Evolutionary conservation across 2,797 vertebrate genomes (phyloP), one percentile per base, ranked within the genome.

Genomic region (Sciurus vulgaris): DNA sequence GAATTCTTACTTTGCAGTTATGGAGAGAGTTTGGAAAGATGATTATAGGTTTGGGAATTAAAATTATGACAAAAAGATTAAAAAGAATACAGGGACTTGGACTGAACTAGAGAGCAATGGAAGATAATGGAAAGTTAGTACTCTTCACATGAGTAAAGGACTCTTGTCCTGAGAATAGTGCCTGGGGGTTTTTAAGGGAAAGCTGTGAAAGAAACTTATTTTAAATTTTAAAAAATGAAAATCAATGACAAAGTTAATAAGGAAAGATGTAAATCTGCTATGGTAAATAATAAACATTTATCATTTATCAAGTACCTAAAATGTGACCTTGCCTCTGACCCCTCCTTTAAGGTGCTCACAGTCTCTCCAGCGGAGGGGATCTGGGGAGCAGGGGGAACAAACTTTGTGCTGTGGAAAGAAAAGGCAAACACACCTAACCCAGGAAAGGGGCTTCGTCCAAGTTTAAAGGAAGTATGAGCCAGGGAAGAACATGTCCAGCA

Each of bases 21-120:
- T 73, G 24, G 13, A 95, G 15, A 30, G 18, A 76, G 35, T 54
- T 35, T 78, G 44, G 69, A 74, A 85, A 91, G 49, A 47, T 86
- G 35, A 95, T 44, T 47, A 59, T 4, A 93, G 20, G 22, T 20
- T 72, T 51, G 49, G 65, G 83, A 73, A 79, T 70, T 38, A 51
- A 91, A 95, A 56, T 82, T 35, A 76, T 69, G 56, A 88, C 30
- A 78, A 47, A 59, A 92, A 90, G 56, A 93, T 69, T 79, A 76
- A 85, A 77, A 76, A 17, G 61, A 94, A n/a, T 44, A 56, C 41
- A 63, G 20, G 56, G 59, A 74, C 35, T 69, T 61, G 24, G 69
- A 49, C 18, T 94, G 63, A 88, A 12, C 7, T 28, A 76, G 65
- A 90, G 33, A 91, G 17, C 3, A 18, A 61, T 22, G 47, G n/a